A percentile compares a stretch with the other conserved stretches of the same genome.
phyloP scores from a whole-genome alignment of 2,888 invertebrate species.

The Dusona sp. region DNA sequence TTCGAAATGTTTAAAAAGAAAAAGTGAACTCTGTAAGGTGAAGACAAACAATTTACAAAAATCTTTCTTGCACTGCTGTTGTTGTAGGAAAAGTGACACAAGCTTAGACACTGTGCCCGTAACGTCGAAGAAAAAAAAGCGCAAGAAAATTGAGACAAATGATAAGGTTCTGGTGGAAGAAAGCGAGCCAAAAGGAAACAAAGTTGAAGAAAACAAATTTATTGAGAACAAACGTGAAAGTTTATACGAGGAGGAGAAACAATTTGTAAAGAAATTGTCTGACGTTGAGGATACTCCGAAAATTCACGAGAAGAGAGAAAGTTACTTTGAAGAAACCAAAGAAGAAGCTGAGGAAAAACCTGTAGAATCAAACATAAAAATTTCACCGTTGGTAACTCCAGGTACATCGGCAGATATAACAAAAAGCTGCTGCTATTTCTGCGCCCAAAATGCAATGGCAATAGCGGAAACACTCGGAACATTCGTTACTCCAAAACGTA shows the following conservation, averaged over 20 bases:
- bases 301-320: conserved; percentile 1
- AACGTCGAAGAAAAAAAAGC: conserved; percentile 6
- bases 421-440: conserved; percentile 76
- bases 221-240: neutral
- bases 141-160: neutral
- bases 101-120: neutral
- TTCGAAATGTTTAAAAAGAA: conserved; percentile 36
- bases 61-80: conserved; percentile 33
- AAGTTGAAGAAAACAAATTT: conserved; percentile 1
- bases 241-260: neutral
- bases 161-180: neutral
- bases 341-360: neutral
- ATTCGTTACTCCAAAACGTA: neutral
- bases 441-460: conserved; percentile 71
- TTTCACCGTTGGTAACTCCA: conserved; percentile 3
- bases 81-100: conserved; percentile 11
- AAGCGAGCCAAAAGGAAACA: neutral
- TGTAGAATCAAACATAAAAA: neutral
- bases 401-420: conserved; percentile 66
- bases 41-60: neutral
- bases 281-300: conserved; percentile 12
- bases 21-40: neutral
- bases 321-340: neutral
- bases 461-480: conserved; percentile 64
- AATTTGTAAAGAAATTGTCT: neutral